phyloP scores from a whole-genome alignment of 2,113 vertebrate genomes.

The Erpornis zantholeuca region DNA sequence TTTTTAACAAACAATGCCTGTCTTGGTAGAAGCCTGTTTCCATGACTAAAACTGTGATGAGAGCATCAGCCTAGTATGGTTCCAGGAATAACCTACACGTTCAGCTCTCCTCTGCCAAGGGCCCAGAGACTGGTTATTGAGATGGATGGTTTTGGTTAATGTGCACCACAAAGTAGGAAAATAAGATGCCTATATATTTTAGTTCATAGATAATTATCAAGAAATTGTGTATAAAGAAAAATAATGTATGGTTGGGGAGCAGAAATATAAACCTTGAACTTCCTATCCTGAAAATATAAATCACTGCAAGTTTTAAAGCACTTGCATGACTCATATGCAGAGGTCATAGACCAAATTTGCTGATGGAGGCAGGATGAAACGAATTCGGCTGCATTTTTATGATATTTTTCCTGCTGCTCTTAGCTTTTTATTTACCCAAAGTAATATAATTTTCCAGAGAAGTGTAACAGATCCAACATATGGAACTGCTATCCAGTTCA shows the following conservation, averaged over 20 bases:
- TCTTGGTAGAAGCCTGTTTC: constrained; percentile 47
- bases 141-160: constrained; percentile 67
- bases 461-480: constrained; percentile 48
- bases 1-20: constrained; percentile 29
- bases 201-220: constrained; percentile 59
- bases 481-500: constrained; percentile 56
- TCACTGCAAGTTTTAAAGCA: constrained; percentile 62
- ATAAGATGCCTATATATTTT: constrained; percentile 57
- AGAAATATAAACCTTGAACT: constrained; percentile 65
- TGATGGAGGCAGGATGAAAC: constrained; percentile 66
- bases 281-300: constrained; percentile 64
- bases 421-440: constrained; percentile 63
- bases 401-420: constrained; percentile 60
- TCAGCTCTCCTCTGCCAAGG: constrained; percentile 19
- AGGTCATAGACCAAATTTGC: constrained; percentile 69
- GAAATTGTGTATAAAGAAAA: constrained; percentile 53
- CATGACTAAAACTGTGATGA: constrained; percentile 68
- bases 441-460: constrained; percentile 69
- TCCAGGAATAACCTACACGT: constrained; percentile 63
- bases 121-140: constrained; percentile 32
- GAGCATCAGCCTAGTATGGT: constrained; percentile 3
- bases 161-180: constrained; percentile 25
- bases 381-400: constrained; percentile 66
- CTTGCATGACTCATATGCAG: constrained; percentile 64
- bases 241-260: constrained; percentile 54